These are phyloP conservation scores for Pinna nobilis DNA, from an alignment of 1,140 invertebrate genomes.

Conservation along the genomic window DNA sequence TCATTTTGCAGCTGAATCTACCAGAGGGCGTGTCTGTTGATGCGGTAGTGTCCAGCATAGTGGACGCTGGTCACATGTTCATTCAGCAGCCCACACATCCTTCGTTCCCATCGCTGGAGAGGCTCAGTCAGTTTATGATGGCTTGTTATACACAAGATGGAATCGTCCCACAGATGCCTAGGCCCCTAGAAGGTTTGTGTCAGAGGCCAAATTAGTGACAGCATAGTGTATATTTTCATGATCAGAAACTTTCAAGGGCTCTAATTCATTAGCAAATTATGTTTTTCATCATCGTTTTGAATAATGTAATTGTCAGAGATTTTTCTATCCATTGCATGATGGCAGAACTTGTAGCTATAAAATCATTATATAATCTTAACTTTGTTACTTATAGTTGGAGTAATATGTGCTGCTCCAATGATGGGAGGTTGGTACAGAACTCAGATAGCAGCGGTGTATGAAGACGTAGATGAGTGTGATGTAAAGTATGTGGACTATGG, in stretches of 20 bases:
- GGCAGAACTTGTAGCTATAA: too few species aligned
- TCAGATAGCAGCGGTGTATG: conserved; percentile 81
- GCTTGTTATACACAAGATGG: conserved; percentile 75
- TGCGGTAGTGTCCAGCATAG: conserved; percentile 88
- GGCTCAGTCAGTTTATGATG: conserved; percentile 82
- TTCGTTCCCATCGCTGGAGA: conserved; percentile 86
- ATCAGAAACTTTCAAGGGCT: too few species aligned
- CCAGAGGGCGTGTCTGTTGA: conserved; percentile 95
- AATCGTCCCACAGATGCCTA: conserved; percentile 76
- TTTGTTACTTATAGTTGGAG: conserved; percentile 81
- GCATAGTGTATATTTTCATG: too few species aligned
- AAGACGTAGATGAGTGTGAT: conserved; percentile 80
- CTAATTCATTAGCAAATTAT: too few species aligned
- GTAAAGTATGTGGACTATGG: conserved; percentile 96
- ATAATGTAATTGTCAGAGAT: too few species aligned
- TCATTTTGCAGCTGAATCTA: conserved; percentile 85
- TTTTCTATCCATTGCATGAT: too few species aligned
- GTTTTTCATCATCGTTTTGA: too few species aligned
- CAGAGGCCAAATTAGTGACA: too few species aligned
- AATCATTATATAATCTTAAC: neutral
- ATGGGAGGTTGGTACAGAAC: conserved; percentile 90
- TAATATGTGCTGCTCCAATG: conserved; percentile 90
- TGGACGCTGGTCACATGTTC: conserved; percentile 91
- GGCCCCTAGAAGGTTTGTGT: conserved; percentile 77
- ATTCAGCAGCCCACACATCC: conserved; percentile 96